Base-by-base conservation (phyloP, 2,888 invertebrate genomes). In the Brachynemurus nebulosus region DNA sequence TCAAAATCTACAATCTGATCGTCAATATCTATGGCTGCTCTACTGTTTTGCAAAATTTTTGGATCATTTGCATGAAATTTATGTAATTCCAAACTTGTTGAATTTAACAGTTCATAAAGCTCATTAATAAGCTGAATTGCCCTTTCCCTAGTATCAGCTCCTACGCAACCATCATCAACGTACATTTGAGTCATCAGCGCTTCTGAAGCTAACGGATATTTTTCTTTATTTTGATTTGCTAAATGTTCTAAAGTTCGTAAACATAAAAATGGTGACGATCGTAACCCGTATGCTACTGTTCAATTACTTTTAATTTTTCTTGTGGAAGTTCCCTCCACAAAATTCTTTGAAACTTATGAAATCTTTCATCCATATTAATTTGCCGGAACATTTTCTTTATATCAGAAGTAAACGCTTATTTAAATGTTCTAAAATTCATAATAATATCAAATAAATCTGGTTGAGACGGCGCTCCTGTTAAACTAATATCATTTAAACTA, bases 381-480 rank as follows among this genome's bases (percentile, higher is more conserved):
- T 38, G 38, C 19, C 38, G 17, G 19, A 12, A 38, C 38, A 38
- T 38, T 38, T 38, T 38, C 11, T 17, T 19, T 12, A 38, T 38
- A 4, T 38, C 38, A 38, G 18, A 12, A 11, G 16, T 34, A 16
- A 34, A 34, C 16, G 16, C 12, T n/a, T 34, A 34, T 12, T 12
- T 34, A 4, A 14, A 34, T 11, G 35, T 34, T 34, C 35, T n/a
- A 34, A 34, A 34, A 34, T 16, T n/a, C 2, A 34, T 11, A 14
- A 34, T 14, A 11, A 34, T 34, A 34, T 34, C 35, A 4, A 34
- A 34, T 14, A 34, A 16, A 14, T 34, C 35, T 3, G 35, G 35
- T 12, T 34, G 35, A 34, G 16, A n/a, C 11, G 16, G 12, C 14
- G 35, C 12, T 14, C 35, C 35, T 3, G 35, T 34, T n/a, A 34